A percentile compares a stretch with the other conserved stretches of the same genome.
Evolutionary conservation across 2,113 vertebrate genomes (phyloP).

Genomic region (Cochlearius cochlearius): DNA sequence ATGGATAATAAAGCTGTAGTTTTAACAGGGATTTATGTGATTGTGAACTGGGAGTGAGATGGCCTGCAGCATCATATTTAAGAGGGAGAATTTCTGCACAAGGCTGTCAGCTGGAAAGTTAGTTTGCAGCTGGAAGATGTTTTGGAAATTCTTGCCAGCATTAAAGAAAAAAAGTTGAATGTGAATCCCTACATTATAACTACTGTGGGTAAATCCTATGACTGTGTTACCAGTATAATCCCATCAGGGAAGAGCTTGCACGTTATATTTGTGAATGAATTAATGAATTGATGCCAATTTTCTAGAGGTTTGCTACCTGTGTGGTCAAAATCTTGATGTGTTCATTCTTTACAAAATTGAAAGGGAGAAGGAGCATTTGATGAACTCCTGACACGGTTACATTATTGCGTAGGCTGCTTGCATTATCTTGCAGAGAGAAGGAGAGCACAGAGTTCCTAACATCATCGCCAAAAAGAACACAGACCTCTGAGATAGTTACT

Average conservation of each 20-base stretch:
- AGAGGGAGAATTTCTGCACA: background rate
- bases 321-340: background rate
- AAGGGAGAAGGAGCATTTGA: background rate
- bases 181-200: background rate
- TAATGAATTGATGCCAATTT: constrained; percentile 20
- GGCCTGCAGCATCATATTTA: background rate
- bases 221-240: background rate
- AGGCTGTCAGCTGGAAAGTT: background rate
- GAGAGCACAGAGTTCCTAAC: background rate
- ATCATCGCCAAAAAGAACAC: background rate
- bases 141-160: background rate
- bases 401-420: background rate
- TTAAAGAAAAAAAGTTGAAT: background rate
- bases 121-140: background rate
- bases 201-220: background rate
- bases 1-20: background rate
- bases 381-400: background rate
- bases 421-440: background rate
- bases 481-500: constrained; percentile 7
- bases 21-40: background rate
- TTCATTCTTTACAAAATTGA: constrained; percentile 1
- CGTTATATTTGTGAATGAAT: background rate
- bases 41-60: background rate
- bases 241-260: background rate
- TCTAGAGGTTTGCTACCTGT: background rate